These are phyloP conservation scores for Pachycephus smyrnensis DNA, from an alignment of 2,888 invertebrate genomes.

Conservation along the genomic window DNA sequence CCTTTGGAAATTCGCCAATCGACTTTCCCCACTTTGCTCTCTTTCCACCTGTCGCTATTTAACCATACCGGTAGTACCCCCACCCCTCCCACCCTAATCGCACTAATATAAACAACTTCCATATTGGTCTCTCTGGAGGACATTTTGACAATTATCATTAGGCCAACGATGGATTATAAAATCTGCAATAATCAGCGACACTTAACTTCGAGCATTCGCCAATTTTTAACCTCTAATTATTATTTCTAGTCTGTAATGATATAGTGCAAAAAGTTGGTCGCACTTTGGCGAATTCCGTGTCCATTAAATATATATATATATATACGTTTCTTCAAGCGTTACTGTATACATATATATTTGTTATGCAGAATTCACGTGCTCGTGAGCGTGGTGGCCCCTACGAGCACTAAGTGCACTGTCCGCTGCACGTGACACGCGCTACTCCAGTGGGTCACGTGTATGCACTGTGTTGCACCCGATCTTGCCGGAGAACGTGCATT, in stretches of 20 bases:
- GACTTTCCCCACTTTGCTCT: background rate
- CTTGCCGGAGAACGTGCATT: constrained; percentile 4
- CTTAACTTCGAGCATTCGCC: background rate
- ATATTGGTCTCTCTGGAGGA: background rate
- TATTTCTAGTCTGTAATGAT: background rate
- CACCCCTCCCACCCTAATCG: background rate
- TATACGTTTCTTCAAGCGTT: background rate
- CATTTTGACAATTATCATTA: background rate
- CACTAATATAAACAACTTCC: background rate
- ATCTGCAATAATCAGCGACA: background rate
- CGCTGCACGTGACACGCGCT: constrained; percentile 55
- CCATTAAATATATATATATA: background rate
- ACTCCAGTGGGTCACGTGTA: constrained; percentile 55
- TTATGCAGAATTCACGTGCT: constrained; percentile 56
- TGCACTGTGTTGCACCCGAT: constrained; percentile 8
- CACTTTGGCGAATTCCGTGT: background rate
- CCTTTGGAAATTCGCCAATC: background rate
- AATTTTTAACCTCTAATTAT: background rate
- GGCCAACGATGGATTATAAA: background rate
- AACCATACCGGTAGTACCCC: background rate
- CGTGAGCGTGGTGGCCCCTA: constrained; percentile 47
- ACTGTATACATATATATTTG: background rate
- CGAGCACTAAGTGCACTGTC: constrained; percentile 42
- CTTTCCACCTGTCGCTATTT: background rate
- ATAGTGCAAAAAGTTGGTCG: background rate